A percentile compares a stretch with the other conserved stretches of the same genome.
phyloP scores from a whole-genome alignment of 2,888 invertebrate species.

The Tenthredo livida region DNA sequence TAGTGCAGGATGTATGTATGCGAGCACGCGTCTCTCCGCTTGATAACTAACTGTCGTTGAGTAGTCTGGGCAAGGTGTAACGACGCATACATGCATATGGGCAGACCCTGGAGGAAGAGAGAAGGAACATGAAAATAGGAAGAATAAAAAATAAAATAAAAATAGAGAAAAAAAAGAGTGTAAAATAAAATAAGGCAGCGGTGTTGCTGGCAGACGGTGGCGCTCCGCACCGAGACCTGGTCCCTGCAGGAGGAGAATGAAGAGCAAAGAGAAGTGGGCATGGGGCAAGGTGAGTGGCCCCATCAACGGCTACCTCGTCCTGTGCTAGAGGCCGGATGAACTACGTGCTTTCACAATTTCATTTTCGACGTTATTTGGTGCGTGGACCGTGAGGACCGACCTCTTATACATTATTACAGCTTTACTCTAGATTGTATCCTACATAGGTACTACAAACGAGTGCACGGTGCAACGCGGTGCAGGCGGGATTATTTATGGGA shows the following conservation, averaged over 20 bases:
- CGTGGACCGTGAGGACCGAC: slow-evolving; percentile 6
- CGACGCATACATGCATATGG: not conserved
- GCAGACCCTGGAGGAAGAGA: not conserved
- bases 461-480: too few relatives aligned
- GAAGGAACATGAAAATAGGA: not conserved
- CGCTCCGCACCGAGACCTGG: slow-evolving; percentile 22
- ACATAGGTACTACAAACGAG: too few relatives aligned
- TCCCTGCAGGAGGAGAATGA: slow-evolving; percentile 13
- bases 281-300: slow-evolving; percentile 49
- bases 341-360: slow-evolving; percentile 50
- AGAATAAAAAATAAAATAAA: not conserved
- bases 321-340: slow-evolving; percentile 44
- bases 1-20: not conserved
- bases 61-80: slow-evolving; percentile 1
- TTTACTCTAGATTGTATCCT: not conserved
- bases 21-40: not conserved
- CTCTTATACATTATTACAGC: not conserved
- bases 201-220: slow-evolving; percentile 40
- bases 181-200: slow-evolving; percentile 12
- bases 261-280: slow-evolving; percentile 11
- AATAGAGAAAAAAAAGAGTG: not conserved
- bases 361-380: slow-evolving; percentile 37
- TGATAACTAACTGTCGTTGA: slow-evolving; percentile 6
- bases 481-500: too few relatives aligned
- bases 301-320: slow-evolving; percentile 50